Base-by-base conservation (phyloP, 2,888 invertebrate species). In the Rhaphigaster nebulosa region DNA sequence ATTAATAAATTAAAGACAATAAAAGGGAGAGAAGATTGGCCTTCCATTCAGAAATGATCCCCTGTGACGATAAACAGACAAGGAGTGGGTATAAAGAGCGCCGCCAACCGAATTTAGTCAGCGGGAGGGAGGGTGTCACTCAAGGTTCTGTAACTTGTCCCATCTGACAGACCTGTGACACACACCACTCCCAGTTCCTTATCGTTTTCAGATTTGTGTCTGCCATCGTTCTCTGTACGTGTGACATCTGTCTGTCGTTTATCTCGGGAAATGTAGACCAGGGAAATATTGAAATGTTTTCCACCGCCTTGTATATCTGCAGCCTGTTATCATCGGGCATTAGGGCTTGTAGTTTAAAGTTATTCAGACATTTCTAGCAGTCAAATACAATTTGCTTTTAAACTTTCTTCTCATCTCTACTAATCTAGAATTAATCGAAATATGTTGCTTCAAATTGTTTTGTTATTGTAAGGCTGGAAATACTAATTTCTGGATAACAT, bases 141-240 rank as follows among this genome's bases (percentile, higher is more conserved):
- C 45, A 84, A 29, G 70, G 70, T 18, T 84, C 45, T 84, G 84
- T 84, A 45, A 84, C 84, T 84, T 84, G 84, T 84, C 84, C 41
- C 84, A 26, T 41, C 45, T 84, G 84, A 84, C 84, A 84, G 80
- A 84, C 13, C 45, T 50, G n/a, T 84, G 84, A 84, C 84, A 84
- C 45, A 41, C 41, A 84, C 84, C 84, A 50, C 84, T 84, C 84
- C 84, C 45, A 84, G 84, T 84, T 84, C 84, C 84, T 84, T 84
- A 84, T 84, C 84, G 84, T 84, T 84, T 84, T 84, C 84, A 84
- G 84, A 84, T 84, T 84, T 84, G 26, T 84, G 84, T 84, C 45
- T 50, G 45, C 84, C 84, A 84, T 84, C 84, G 84, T 41, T 50
- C 45, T 6, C 84, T 50, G 12, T 84, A 76, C 70, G 84, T 84